Evolutionary conservation across 2,797 vertebrate species (phyloP).

Genomic region (Melanotaenia boesemani): DNA sequence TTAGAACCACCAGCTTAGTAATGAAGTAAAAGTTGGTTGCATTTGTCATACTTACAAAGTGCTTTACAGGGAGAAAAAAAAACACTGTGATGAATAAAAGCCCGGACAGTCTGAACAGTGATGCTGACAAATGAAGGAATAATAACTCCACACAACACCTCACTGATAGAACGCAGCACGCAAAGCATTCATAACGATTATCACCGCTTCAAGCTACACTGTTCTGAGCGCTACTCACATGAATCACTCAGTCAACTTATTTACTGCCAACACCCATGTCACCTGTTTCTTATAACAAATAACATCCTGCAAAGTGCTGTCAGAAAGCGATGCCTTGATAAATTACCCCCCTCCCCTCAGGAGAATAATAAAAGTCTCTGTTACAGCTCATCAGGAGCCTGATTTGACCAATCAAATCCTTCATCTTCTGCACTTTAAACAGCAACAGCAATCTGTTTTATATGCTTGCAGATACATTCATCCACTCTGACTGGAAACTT

Average conservation of each 20-base stretch:
- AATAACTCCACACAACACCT: background rate
- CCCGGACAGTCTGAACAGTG: background rate
- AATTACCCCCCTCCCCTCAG: constrained; percentile 26
- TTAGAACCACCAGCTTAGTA: background rate
- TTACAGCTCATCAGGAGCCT: constrained; percentile 27
- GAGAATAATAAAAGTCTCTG: constrained; percentile 35
- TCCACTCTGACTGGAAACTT: constrained; percentile 3
- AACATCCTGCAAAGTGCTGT: constrained; percentile 24
- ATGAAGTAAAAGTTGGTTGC: background rate
- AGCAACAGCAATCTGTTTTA: background rate
- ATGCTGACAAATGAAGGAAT: background rate
- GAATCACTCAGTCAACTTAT: constrained; percentile 41
- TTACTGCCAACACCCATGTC: constrained; percentile 30
- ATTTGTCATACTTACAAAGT: background rate
- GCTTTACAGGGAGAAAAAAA: background rate
- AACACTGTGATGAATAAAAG: background rate
- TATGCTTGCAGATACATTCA: background rate
- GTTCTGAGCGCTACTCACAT: constrained; percentile 19
- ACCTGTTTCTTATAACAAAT: constrained; percentile 30
- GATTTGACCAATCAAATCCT: constrained; percentile 24
- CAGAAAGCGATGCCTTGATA: constrained; percentile 18
- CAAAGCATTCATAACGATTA: constrained; percentile 1
- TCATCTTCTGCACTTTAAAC: constrained; percentile 11
- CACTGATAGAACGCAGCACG: constrained; percentile 14
- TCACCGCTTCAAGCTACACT: constrained; percentile 13